Evolutionary conservation across 2,888 invertebrate species (phyloP).

Genomic region (Conistra vaccinii): DNA sequence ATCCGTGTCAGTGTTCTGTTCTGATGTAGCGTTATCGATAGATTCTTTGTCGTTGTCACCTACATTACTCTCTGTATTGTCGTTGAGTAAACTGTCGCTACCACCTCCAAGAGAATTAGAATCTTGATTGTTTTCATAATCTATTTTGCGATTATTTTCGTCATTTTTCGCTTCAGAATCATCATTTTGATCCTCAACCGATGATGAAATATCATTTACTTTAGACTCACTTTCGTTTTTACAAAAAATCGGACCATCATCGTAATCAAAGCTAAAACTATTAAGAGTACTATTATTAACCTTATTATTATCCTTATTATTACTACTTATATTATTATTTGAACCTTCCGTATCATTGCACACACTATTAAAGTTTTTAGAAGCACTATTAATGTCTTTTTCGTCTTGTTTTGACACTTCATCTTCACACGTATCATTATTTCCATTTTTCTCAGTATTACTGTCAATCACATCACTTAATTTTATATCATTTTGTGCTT

Average conservation of each 20-base stretch:
- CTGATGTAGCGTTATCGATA: slow-evolving; percentile 24
- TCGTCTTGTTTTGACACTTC: slow-evolving; percentile 11
- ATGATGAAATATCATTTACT: neutral
- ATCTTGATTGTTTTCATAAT: slow-evolving; percentile 37
- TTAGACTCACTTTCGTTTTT: slow-evolving; percentile 6
- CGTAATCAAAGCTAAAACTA: slow-evolving; percentile 27
- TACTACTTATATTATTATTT: slow-evolving; percentile 52
- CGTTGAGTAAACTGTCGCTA: slow-evolving; percentile 37
- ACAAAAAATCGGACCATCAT: neutral
- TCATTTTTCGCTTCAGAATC: neutral
- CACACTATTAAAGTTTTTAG: slow-evolving; percentile 18
- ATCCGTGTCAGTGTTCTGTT: slow-evolving; percentile 9
- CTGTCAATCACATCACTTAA: slow-evolving; percentile 8
- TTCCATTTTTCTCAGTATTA: neutral
- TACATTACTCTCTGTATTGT: slow-evolving; percentile 17
- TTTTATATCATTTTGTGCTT: slow-evolving; percentile 7
- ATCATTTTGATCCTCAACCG: slow-evolving; percentile 17
- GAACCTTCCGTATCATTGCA: slow-evolving; percentile 33
- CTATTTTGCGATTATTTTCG: neutral
- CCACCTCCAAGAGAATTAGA: slow-evolving; percentile 26
- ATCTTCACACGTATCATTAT: neutral
- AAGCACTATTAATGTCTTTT: neutral
- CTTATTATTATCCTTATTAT: slow-evolving; percentile 22
- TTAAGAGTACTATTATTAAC: slow-evolving; percentile 46
- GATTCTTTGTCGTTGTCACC: neutral